phyloP scores from a whole-genome alignment of 92 coral and sea anemone species.

The Micromussa lordhowensis region DNA sequence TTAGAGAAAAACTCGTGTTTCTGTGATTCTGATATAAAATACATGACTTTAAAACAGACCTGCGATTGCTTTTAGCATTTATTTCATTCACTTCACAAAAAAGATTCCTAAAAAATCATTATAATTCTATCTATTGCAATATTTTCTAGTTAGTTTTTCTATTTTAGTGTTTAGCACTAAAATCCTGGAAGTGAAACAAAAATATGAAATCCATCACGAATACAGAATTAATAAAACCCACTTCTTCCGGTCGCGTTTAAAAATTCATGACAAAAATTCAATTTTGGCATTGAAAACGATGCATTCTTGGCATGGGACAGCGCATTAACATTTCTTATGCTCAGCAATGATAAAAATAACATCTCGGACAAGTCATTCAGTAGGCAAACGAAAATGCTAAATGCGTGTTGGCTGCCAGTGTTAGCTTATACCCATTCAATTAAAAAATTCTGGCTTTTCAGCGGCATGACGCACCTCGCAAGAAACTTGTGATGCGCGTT shows the following conservation, averaged over 20 bases:
- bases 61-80: too few relatives aligned
- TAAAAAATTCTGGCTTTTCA: background rate
- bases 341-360: background rate
- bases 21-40: background rate
- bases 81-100: background rate
- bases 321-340: background rate
- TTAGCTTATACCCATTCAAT: background rate
- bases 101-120: background rate
- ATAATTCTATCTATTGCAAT: background rate
- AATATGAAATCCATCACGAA: conserved; percentile 9
- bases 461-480: background rate
- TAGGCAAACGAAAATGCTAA: background rate
- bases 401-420: background rate
- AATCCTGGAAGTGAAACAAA: background rate
- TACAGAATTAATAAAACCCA: background rate
- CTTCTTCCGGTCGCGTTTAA: conserved; percentile 27
- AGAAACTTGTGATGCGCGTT: background rate
- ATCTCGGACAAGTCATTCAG: background rate
- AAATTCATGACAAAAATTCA: conserved; percentile 7
- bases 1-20: background rate
- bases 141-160: background rate
- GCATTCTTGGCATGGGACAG: background rate
- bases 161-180: background rate
- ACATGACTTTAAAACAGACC: background rate
- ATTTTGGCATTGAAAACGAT: background rate